Base-by-base conservation (phyloP, 2,113 vertebrate genomes). In the Sebastes schlegelii region DNA sequence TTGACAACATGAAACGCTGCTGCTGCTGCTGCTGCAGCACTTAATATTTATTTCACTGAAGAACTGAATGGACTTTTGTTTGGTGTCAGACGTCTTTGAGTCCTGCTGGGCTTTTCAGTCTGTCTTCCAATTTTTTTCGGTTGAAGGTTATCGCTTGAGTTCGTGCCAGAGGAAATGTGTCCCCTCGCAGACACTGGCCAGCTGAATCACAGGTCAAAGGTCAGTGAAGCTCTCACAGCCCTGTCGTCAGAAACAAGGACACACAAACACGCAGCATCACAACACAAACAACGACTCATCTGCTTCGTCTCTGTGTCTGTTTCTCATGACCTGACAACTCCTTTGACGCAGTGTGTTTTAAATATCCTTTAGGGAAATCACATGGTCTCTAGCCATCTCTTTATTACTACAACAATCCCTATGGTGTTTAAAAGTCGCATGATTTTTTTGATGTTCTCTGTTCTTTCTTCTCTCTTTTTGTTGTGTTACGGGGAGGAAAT, bases 321-420 rank as follows among this genome's bases (percentile, higher is more conserved):
- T 93, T 94, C 93, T 93, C 93, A 94, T 67, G 92, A 91, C 92
- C 93, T 65, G 62, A 71, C 40, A 76, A 63, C 72, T 85, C 19
- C 80, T 77, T 63, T 80, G 82, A 85, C 21, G 40, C 77, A 66
- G 21, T 51, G 23, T 19, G 60, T 23, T 78, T 79, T 64, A n/a
- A 79, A 63, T 42, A 12, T 78, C 55, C 77, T 72, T 78, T 34
- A 1, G 75, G 70, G 63, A 89, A 81, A 60, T 40, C 4, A 0
- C 48, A 23, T 60, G 5, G 42, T 77, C 19, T 70, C 17, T 8
- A 46, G 16, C 5, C 45, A 9, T 70, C 55, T 60, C 17, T 9
- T 62, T 68, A 64, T 46, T 78, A 52, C 73, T 8, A 57, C 45
- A 81, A 65, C 3, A 58, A 0, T 75, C 68, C 51, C 60, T 49